A percentile compares a stretch with the other conserved stretches of the same genome.
Evolutionary conservation across 2,797 vertebrate species (phyloP).

Genomic region (Coreius guichenoti): DNA sequence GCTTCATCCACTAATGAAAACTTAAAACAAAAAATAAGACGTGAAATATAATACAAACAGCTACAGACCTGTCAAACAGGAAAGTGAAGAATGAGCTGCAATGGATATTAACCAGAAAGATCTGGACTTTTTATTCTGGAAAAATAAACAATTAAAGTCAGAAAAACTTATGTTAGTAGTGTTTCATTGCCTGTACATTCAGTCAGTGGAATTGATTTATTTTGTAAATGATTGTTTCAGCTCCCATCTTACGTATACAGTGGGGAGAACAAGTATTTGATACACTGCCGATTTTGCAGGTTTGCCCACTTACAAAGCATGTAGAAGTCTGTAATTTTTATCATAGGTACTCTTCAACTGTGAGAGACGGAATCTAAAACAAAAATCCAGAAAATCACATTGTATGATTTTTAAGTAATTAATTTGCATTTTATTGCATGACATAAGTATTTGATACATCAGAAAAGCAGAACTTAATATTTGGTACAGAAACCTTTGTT

Average conservation of each 20-base stretch:
- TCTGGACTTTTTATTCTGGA: background rate
- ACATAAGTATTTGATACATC: too few species aligned
- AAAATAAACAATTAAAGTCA: background rate
- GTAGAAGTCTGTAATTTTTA: too few species aligned
- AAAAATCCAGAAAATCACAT: too few species aligned
- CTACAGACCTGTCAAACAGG: background rate
- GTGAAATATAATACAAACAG: background rate
- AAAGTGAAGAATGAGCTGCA: background rate
- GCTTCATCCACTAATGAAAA: background rate
- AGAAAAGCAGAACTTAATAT: too few species aligned
- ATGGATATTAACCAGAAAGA: background rate
- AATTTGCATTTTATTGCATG: too few species aligned
- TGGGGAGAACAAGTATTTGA: too few species aligned
- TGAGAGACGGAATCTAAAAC: too few species aligned
- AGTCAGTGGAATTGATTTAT: background rate
- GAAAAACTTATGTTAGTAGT: background rate
- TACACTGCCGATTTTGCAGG: too few species aligned
- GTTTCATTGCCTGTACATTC: background rate
- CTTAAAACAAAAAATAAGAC: background rate
- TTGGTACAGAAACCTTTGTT: too few species aligned
- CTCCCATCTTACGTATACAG: background rate
- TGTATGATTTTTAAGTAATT: too few species aligned
- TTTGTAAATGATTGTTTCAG: background rate
- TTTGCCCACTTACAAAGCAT: too few species aligned
- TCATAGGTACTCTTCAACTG: too few species aligned